Base-by-base conservation (phyloP, 2,888 invertebrate species). In the Diplazon laetatorius region DNA sequence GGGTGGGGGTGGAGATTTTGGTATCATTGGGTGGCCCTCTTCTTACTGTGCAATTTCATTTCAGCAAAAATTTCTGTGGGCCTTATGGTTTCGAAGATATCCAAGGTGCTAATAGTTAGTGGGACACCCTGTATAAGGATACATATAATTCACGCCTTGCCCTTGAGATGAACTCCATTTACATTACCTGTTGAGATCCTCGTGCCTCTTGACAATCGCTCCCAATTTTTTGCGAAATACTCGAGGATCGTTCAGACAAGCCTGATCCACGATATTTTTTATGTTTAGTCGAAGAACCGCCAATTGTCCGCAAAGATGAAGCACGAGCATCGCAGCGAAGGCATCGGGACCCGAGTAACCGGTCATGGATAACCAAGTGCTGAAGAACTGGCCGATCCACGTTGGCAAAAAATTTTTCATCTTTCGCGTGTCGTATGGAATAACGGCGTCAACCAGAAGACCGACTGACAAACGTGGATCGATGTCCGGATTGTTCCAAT, bases 241-340 rank as follows among this genome's bases (percentile, higher is more conserved):
- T 18, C 14, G 18, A 1, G 76, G 48, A 48, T 75, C 68, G 9
- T 35, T 63, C 1, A 46, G 16, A 20, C 48, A 57, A 2, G 70
- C 30, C 16, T 71, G 35, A 50, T 79, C 66, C 5, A 76, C 71
- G 22, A 82, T 59, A 60, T 80, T 73, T 42, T 68, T 68, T 4
- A 80, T 65, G 4, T 74, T 59, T 2, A 76, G 37, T 9, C 75
- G 62, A 4, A 81, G 57, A 1, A 82, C 70, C 3, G 78, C 75
- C 3, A 88, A 57, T 60, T 88, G 89, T 1, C 85, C 85, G 57
- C 88, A 88, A 18, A 87, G 59, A 48, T 88, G 88, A 12, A 88
- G 65, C 0, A 88, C 82, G 9, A 87, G 60, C 3, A 86, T 82
- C 0, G 82, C 82, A 8, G 87, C 71, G n/a, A 86, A 85, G 0